Evolutionary conservation across 1,140 invertebrate genomes (phyloP), one percentile per base, ranked within the genome.

Genomic region (Orussus abietinus): DNA sequence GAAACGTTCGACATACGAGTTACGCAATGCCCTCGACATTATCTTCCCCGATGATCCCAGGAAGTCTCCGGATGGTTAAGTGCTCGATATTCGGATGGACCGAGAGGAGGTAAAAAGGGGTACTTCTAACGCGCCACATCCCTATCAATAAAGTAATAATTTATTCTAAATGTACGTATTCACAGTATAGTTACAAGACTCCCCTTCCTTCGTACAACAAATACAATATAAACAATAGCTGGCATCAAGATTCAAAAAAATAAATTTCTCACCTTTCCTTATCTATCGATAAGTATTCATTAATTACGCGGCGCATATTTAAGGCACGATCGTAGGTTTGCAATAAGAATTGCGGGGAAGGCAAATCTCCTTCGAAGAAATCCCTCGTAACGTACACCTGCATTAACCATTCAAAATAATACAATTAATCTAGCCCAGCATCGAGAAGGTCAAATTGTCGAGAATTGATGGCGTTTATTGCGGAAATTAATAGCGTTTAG

Each of bases 1-100:
- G 45, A 51, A 51, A 43, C 45, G 49, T 51, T 51, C 42, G 36
- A n/a, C n/a, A n/a, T n/a, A n/a, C n/a, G n/a, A n/a, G n/a, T n/a
- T n/a, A n/a, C n/a, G n/a, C n/a, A n/a, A n/a, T n/a, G n/a, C n/a
- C n/a, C n/a, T n/a, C n/a, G n/a, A n/a, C n/a, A n/a, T n/a, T n/a
- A n/a, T n/a, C n/a, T n/a, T n/a, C n/a, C n/a, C n/a, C n/a, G n/a
- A n/a, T n/a, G n/a, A n/a, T n/a, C n/a, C n/a, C n/a, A n/a, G n/a
- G n/a, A n/a, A n/a, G n/a, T n/a, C n/a, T n/a, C n/a, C n/a, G n/a
- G n/a, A n/a, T n/a, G n/a, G n/a, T n/a, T n/a, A n/a, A n/a, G n/a
- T n/a, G n/a, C n/a, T n/a, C n/a, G n/a, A n/a, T n/a, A n/a, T n/a
- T n/a, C n/a, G n/a, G n/a, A n/a, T n/a, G n/a, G n/a, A n/a, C n/a